phyloP scores from a whole-genome alignment of 2,888 invertebrate species.

The Laothoe populi region DNA sequence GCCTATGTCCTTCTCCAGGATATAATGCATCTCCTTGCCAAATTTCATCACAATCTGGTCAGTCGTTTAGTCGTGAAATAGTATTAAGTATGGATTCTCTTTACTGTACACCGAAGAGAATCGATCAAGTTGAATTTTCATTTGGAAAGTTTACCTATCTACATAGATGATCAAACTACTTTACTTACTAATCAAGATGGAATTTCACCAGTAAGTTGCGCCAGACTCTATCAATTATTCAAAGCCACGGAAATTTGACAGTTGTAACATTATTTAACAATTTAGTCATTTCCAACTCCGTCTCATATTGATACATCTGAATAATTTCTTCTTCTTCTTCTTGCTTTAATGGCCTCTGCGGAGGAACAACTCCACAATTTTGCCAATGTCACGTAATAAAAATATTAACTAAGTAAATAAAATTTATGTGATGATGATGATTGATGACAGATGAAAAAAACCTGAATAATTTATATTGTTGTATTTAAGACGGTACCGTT shows the following conservation, averaged over 20 bases:
- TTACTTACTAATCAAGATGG: constrained; percentile 26
- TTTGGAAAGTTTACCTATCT: constrained; percentile 21
- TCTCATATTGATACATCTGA: neutral
- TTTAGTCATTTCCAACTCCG: constrained; percentile 4
- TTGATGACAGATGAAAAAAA: too few relatives aligned
- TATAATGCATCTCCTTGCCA: too few relatives aligned
- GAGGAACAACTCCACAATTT: too few relatives aligned
- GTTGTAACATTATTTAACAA: constrained; percentile 22
- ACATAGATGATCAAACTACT: constrained; percentile 28
- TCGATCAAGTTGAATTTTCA: constrained; percentile 22
- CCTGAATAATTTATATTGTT: neutral
- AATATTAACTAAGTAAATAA: too few relatives aligned
- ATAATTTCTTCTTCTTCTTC: too few relatives aligned
- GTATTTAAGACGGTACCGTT: neutral
- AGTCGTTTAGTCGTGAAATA: too few relatives aligned
- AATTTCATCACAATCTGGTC: too few relatives aligned
- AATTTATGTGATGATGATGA: too few relatives aligned
- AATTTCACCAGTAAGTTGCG: constrained; percentile 19
- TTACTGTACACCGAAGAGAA: neutral
- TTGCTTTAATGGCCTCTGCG: too few relatives aligned
- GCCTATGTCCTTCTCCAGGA: too few relatives aligned
- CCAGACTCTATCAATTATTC: constrained; percentile 16
- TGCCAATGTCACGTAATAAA: too few relatives aligned
- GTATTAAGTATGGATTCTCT: neutral
- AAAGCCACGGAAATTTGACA: constrained; percentile 19